Evolutionary conservation across 1,140 invertebrate species (phyloP), one percentile per base, ranked within the genome.

Genomic region (Wiebesia pumilae): DNA sequence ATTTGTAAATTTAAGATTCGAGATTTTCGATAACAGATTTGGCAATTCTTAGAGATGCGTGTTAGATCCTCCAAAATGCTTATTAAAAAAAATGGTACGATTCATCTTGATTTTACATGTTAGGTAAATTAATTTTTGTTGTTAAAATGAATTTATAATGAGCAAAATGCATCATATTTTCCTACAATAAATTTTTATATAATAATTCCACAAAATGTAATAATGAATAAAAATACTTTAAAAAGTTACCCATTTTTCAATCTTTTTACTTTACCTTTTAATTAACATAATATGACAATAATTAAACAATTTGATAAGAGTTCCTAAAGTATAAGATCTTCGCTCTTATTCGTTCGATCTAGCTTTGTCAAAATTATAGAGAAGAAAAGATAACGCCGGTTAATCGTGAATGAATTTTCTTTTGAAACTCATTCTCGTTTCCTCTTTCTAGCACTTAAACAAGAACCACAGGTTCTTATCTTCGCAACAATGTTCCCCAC

Each of bases 31-130:
- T 40, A 40, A 38, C 35, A 27, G 30, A 75, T 75, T 75, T 21
- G 27, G 71, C 71, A 21, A 75, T 43, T 43, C 71, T 43, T n/a
- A 3, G 6, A 43, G 71, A 43, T 43, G 14, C 10, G 71, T 19
- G 38, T 75, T 75, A 43, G 7, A 71, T 14, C 6, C 10, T 19
- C 40, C 3, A n/a, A 24, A 75, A 43, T 43, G 4, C 71, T 27
- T 75, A 19, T 16, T 2, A 38, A 43, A n/a, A 75, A 73, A 40
- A 73, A 73, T 71, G 35, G 14, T 75, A 35, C 10, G 16, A 21
- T 75, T 21, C 38, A 10, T n/a, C 71, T 19, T 43, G 71, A 75
- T 75, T 75, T 40, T 43, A 75, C 40, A 75, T 43, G 71, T n/a
- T 43, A 21, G 3, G n/a, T 75, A 75, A 75, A 75, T 43, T 75